Base-by-base conservation (phyloP, 2,888 invertebrate species). In the Leucozona laternaria region DNA sequence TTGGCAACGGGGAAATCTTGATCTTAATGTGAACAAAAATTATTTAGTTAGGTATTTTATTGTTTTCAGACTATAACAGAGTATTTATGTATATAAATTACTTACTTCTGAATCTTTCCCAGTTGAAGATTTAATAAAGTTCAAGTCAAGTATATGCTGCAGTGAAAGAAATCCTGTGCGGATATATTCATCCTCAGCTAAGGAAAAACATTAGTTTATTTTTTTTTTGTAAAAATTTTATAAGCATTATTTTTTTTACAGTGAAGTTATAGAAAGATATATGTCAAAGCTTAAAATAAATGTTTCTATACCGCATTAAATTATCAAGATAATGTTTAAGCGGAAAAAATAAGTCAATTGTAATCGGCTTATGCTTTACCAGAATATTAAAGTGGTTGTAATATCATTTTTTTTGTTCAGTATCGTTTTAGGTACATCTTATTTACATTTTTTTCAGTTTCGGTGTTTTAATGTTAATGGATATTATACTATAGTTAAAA, bases 121-220 rank as follows among this genome's bases (percentile, higher is more conserved):
- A 0, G 86, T 78, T 53, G 86, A 85, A 34, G 88, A 89, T 79
- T 93, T 91, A 55, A 95, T 92, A 89, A 93, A 95, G 28, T 93
- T 93, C 0, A 93, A 93, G 89, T 96, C 95, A 43, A 96, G 91
- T 0, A 94, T 93, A 92, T 94, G 93, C 90, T 96, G 95, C 0
- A 95, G 88, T 0, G 93, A 91, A 88, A 95, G 91, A 89, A 95
- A 95, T 0, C 91, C 90, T 91, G 93, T 93, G 82, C 89, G 90
- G 84, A 92, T 91, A 89, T 93, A 93, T 53, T 91, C 91, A 80
- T 93, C 91, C 17, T 92, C 91, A 79, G 91, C 93, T 93, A 81
- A 84, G 22, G 22, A 28, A 43, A 73, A 40, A 79, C 79, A 89
- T 55, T 82, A 55, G 20, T 45, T 20, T 7, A 20, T 0, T 11